A percentile compares a stretch with the other conserved stretches of the same genome.
Evolutionary conservation across 1,140 invertebrate genomes (phyloP).

Genomic region (Lepidurus apus): DNA sequence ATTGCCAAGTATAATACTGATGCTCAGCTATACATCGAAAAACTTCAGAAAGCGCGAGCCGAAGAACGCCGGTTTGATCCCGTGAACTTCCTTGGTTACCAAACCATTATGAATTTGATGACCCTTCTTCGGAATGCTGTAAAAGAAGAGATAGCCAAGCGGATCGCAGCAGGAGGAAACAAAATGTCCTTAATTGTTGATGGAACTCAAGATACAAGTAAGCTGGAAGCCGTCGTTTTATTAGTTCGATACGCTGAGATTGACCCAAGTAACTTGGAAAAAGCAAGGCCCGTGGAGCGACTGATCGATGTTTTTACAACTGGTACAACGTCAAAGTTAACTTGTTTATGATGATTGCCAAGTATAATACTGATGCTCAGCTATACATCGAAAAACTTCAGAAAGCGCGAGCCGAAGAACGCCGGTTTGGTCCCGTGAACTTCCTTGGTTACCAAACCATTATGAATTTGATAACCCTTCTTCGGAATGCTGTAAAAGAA

Average conservation of each 20-base stretch:
- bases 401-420: conserved; percentile 26
- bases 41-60: conserved; percentile 25
- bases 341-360: too few species aligned
- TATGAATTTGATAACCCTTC: conserved; percentile 23
- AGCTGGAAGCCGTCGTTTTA: conserved; percentile 26
- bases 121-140: conserved; percentile 11
- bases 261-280: conserved; percentile 23
- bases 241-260: conserved; percentile 25
- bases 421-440: conserved; percentile 27
- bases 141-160: conserved; percentile 21
- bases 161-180: conserved; percentile 24
- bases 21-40: not conserved
- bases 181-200: conserved; percentile 26
- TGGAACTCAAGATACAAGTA: conserved; percentile 27
- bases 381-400: too few species aligned
- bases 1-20: not conserved
- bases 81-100: conserved; percentile 29
- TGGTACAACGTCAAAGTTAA: conserved; percentile 13
- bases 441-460: conserved; percentile 25
- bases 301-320: not conserved
- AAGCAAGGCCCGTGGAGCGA: conserved; percentile 18
- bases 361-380: too few species aligned
- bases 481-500: conserved; percentile 23
- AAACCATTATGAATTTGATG: conserved; percentile 23
- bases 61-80: conserved; percentile 26